Conservation (phyloP, 92 coral and sea anemone species). For the Palythoa grandiflora region DNA sequence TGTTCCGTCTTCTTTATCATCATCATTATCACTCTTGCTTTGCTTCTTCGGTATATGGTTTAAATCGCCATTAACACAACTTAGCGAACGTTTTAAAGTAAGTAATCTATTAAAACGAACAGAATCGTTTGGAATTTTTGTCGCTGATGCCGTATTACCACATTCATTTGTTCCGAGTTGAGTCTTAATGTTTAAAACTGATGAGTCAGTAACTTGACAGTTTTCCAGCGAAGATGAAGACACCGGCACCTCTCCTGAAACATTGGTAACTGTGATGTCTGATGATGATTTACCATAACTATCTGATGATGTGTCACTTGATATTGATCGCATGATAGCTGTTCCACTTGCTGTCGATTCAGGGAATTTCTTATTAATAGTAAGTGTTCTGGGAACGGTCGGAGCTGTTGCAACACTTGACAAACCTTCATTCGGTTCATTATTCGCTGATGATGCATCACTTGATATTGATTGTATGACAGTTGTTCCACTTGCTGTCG, state of each 20-base stretch:
- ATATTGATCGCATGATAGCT: background rate
- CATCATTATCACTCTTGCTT: background rate
- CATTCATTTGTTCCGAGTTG: background rate
- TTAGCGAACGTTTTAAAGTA: conserved; percentile 15
- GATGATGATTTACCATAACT: background rate
- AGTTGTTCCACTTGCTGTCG: background rate
- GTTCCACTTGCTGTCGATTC: background rate
- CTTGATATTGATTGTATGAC: background rate
- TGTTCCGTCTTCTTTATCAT: background rate
- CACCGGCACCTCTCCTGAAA: background rate
- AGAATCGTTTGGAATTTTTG: background rate
- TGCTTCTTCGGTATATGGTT: conserved; percentile 23
- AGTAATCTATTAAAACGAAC: background rate
- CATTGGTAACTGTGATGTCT: background rate
- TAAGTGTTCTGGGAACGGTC: background rate
- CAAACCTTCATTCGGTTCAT: background rate
- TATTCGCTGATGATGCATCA: background rate
- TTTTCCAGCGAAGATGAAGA: background rate
- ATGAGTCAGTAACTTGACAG: background rate
- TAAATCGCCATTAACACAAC: conserved; percentile 39
- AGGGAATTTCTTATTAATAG: background rate
- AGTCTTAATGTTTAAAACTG: background rate
- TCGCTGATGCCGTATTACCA: background rate
- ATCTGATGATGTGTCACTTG: background rate
- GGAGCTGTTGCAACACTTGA: background rate